Percentiles rank a stretch among this genome's conserved stretches.
phyloP scores from a whole-genome alignment of 2,888 invertebrate genomes.

The Caenorhabditis panamensis region DNA sequence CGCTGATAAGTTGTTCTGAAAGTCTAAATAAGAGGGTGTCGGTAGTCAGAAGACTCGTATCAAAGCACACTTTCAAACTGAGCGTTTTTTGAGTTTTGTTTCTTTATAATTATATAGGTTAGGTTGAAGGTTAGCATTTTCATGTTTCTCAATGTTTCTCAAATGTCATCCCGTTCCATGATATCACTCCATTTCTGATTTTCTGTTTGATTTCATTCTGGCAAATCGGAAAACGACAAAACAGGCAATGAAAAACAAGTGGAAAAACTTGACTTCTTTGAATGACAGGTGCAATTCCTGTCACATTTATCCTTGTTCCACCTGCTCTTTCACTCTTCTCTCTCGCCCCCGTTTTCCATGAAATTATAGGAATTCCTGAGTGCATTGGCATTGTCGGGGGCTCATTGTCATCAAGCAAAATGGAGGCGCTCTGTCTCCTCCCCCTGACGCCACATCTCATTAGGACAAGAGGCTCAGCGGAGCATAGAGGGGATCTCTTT shows the following conservation, averaged over 20 bases:
- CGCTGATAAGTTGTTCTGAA: no score
- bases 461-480: constrained; percentile 37
- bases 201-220: neutral
- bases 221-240: no score
- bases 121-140: no score
- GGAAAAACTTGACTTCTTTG: constrained; percentile 14
- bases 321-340: neutral
- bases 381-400: neutral
- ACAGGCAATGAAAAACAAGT: constrained; percentile 4
- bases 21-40: no score
- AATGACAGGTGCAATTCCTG: constrained; percentile 46
- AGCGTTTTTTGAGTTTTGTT: no score
- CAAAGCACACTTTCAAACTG: no score
- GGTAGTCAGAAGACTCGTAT: no score
- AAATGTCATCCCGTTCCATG: no score
- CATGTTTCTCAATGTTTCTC: no score
- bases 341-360: no score
- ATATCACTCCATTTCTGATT: no score
- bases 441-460: constrained; percentile 34
- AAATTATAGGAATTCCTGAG: neutral
- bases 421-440: neutral
- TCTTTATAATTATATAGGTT: no score
- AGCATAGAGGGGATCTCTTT: neutral
- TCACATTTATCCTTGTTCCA: constrained; percentile 13
- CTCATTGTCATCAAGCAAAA: neutral